Percentiles rank a stretch among this genome's conserved stretches.
These are phyloP conservation scores for Gorsachius magnificus DNA, from an alignment of 2,797 vertebrate genomes.

Conservation along the genomic window DNA sequence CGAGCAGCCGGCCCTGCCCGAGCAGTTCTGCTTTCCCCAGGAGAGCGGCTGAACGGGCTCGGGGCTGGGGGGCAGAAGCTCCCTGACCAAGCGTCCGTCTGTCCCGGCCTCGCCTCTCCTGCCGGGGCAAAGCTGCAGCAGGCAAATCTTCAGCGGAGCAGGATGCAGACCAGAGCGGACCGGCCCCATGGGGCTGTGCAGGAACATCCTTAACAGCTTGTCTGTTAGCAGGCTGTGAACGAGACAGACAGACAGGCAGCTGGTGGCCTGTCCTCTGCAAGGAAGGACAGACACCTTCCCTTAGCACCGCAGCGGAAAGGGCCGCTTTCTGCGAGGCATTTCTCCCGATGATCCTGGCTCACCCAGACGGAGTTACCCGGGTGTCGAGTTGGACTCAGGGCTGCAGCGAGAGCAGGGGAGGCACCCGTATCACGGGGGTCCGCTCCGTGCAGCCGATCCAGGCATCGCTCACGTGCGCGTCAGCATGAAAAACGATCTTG, in stretches of 20 bases:
- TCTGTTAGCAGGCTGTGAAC: neutral
- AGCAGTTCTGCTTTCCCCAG: neutral
- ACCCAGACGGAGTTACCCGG: neutral
- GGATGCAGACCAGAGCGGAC: neutral
- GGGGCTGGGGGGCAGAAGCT: neutral
- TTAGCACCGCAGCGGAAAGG: neutral
- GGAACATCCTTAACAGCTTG: neutral
- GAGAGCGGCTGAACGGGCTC: neutral
- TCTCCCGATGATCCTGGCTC: neutral
- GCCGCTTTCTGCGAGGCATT: neutral
- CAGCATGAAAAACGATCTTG: neutral
- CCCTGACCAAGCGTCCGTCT: neutral
- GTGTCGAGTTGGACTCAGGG: rapidly evolving
- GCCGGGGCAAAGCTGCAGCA: neutral
- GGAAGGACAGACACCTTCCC: neutral
- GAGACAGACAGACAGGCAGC: neutral
- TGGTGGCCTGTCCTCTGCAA: neutral
- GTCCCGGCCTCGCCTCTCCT: neutral
- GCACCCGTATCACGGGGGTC: rapidly evolving
- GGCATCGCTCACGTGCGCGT: rapidly evolving
- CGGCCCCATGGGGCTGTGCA: neutral
- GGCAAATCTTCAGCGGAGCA: neutral
- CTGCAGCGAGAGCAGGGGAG: neutral
- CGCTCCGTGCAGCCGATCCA: neutral
- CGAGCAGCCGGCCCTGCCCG: neutral